Evolutionary conservation across 2,888 invertebrate genomes (phyloP).

Genomic region (Schizaphis graminum): DNA sequence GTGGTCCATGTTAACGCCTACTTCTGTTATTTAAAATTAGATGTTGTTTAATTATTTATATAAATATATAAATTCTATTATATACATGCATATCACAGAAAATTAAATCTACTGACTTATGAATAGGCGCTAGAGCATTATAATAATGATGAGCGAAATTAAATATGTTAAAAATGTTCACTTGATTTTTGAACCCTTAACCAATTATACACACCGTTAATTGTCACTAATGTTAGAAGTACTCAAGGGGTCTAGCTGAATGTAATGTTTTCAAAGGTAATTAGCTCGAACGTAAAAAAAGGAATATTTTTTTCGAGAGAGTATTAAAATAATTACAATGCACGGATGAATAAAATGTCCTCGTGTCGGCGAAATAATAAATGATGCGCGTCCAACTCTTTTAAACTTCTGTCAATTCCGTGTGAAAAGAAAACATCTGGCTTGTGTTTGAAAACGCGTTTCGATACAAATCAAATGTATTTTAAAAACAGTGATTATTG

Average conservation of each 20-base stretch:
- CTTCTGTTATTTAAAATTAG: slow-evolving; percentile 44
- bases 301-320: not conserved
- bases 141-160: slow-evolving; percentile 36
- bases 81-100: slow-evolving; percentile 56
- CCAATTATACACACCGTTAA: slow-evolving; percentile 50
- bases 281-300: slow-evolving; percentile 38
- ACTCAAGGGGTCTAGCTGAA: not conserved
- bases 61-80: slow-evolving; percentile 7
- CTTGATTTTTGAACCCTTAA: slow-evolving; percentile 18
- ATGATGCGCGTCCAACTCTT: slow-evolving; percentile 3
- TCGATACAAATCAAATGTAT: slow-evolving; percentile 12
- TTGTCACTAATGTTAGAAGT: slow-evolving; percentile 22
- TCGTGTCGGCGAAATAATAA: not conserved
- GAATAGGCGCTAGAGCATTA: slow-evolving; percentile 35
- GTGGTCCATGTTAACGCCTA: slow-evolving; percentile 49
- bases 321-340: slow-evolving; percentile 33
- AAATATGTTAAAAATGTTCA: slow-evolving; percentile 7
- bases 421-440: slow-evolving; percentile 1
- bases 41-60: not conserved
- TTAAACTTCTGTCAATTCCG: not conserved
- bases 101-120: slow-evolving; percentile 53
- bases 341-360: slow-evolving; percentile 44
- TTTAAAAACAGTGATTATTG: not conserved
- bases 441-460: not conserved
- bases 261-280: slow-evolving; percentile 6